Percentiles rank a stretch among this genome's conserved stretches.
These are phyloP conservation scores for Pristionchus pacificus DNA, from an alignment of 1,140 invertebrate species.

Conservation along the genomic window DNA sequence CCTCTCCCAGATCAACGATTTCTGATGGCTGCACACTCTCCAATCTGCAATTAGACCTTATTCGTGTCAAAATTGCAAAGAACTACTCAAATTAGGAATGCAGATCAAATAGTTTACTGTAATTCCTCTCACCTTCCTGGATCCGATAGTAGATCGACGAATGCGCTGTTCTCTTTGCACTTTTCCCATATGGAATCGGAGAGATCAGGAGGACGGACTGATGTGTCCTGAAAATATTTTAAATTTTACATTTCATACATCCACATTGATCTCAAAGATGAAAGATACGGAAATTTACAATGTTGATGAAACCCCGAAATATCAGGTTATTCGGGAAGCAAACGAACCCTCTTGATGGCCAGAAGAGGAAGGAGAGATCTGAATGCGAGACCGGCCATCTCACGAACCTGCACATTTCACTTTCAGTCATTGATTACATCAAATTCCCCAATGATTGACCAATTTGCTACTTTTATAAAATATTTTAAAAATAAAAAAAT, in stretches of 20 bases:
- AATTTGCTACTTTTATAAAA: too few relatives aligned
- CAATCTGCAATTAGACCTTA: background rate
- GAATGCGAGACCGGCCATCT: conserved; percentile 47
- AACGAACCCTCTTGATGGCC: conserved; percentile 42
- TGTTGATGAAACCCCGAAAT: background rate
- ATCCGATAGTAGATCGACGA: background rate
- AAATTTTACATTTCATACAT: too few relatives aligned
- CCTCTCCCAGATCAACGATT: conserved; percentile 40
- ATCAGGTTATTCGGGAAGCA: background rate
- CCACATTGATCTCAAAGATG: too few relatives aligned
- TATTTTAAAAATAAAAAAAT: too few relatives aligned
- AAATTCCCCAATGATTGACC: too few relatives aligned
- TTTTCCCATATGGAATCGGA: background rate
- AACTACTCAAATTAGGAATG: too few relatives aligned
- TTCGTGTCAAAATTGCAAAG: background rate
- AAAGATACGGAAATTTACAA: background rate
- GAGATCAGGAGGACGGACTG: conserved; percentile 5
- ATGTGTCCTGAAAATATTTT: background rate
- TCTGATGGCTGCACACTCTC: conserved; percentile 23
- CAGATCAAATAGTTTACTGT: too few relatives aligned
- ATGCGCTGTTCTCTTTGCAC: background rate
- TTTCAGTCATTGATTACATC: too few relatives aligned
- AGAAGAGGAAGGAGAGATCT: conserved; percentile 43
- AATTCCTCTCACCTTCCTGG: too few relatives aligned
- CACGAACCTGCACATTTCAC: too few relatives aligned